These are phyloP conservation scores for Plodia interpunctella DNA, from an alignment of 1,140 invertebrate species.

Conservation along the genomic window DNA sequence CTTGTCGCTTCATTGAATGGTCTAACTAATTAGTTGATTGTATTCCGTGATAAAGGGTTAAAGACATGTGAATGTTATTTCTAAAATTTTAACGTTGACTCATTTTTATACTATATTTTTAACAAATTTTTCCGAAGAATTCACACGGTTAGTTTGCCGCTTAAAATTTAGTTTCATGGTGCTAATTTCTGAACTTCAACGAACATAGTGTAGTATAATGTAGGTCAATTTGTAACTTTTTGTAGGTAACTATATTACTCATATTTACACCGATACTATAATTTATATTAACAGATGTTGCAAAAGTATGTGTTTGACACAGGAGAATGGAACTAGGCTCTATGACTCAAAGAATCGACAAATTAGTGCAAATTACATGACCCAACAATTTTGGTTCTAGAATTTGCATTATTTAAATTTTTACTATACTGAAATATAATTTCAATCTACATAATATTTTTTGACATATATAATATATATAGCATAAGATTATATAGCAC, in stretches of 20 bases:
- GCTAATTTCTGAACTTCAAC: slow-evolving; percentile 6
- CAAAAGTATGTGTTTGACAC: not conserved
- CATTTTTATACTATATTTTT: too few relatives aligned
- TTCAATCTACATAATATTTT: too few relatives aligned
- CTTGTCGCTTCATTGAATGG: too few relatives aligned
- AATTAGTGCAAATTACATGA: not conserved
- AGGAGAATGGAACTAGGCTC: not conserved
- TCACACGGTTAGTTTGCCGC: not conserved
- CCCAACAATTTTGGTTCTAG: not conserved
- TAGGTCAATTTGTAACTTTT: not conserved
- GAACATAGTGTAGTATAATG: not conserved
- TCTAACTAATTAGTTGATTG: too few relatives aligned
- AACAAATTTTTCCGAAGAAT: slow-evolving; percentile 7
- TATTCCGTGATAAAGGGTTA: too few relatives aligned
- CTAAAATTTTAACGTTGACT: too few relatives aligned
- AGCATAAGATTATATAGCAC: too few relatives aligned
- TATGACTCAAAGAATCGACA: not conserved
- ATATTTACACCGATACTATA: not conserved
- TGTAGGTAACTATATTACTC: not conserved
- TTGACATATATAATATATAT: too few relatives aligned
- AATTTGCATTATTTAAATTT: too few relatives aligned
- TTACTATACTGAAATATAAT: too few relatives aligned
- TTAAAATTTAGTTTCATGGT: not conserved
- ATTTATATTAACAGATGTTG: not conserved
- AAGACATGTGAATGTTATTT: too few relatives aligned